A percentile compares a stretch with the other conserved stretches of the same genome.
phyloP scores from a whole-genome alignment of 2,888 invertebrate genomes.

The Dicyrtoma fusca region DNA sequence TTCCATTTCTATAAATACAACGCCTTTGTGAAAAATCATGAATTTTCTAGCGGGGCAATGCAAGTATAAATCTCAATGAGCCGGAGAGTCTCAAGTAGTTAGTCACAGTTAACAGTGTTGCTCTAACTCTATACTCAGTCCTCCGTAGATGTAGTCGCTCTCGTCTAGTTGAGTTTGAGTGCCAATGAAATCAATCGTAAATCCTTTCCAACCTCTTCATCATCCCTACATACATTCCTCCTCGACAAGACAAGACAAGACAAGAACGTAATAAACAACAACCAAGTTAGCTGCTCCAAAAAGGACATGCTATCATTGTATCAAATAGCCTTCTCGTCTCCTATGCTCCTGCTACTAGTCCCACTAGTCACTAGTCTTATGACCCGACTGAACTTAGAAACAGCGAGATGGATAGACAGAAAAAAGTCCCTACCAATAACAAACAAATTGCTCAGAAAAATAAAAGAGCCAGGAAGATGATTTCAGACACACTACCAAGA shows the following conservation, averaged over 20 bases:
- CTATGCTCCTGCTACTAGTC: too few relatives aligned
- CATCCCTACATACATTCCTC: slow-evolving; percentile 18
- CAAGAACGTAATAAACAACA: slow-evolving; percentile 18
- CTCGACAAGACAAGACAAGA: slow-evolving; percentile 1
- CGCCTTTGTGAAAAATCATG: slow-evolving; percentile 36
- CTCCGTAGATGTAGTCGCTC: not conserved
- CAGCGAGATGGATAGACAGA: slow-evolving; percentile 13
- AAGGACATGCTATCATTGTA: not conserved
- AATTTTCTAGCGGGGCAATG: slow-evolving; percentile 32
- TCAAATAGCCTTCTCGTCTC: too few relatives aligned
- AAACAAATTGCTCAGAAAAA: slow-evolving; percentile 40
- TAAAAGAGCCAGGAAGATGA: slow-evolving; percentile 22
- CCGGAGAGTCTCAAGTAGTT: slow-evolving; percentile 31
- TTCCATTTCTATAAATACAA: slow-evolving; percentile 25
- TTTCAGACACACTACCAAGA: slow-evolving; percentile 8
- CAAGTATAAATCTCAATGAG: slow-evolving; percentile 38
- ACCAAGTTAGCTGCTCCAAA: slow-evolving; percentile 1
- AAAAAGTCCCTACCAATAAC: slow-evolving; percentile 32
- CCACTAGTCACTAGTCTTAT: too few relatives aligned
- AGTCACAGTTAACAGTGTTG: slow-evolving; percentile 22
- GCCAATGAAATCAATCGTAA: slow-evolving; percentile 37
- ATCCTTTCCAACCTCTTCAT: slow-evolving; percentile 32
- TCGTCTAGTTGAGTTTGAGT: slow-evolving; percentile 27
- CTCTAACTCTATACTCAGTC: not conserved
- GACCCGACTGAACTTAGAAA: not conserved